phyloP scores from a whole-genome alignment of 92 coral and sea anemone species.

The Galaxea fascicularis region DNA sequence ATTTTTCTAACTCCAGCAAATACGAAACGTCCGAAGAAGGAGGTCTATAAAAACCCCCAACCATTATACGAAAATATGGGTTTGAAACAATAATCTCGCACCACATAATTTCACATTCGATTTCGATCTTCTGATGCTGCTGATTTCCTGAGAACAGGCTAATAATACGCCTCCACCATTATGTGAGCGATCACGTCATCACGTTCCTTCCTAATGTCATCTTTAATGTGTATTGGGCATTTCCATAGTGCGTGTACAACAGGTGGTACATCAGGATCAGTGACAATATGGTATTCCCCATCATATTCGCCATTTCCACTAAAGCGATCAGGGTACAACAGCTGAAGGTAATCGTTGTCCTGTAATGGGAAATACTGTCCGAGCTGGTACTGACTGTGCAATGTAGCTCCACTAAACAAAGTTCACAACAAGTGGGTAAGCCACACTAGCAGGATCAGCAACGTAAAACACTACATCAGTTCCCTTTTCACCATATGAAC shows the following conservation, averaged over 20 bases:
- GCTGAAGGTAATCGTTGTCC: slow-evolving; percentile 6
- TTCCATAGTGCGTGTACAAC: slow-evolving; percentile 52
- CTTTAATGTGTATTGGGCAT: slow-evolving; percentile 21
- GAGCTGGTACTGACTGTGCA: slow-evolving; percentile 11
- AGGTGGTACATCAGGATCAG: slow-evolving; percentile 50
- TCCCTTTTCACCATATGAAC: slow-evolving; percentile 29
- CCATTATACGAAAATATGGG: slow-evolving; percentile 38
- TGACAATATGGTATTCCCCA: slow-evolving; percentile 38
- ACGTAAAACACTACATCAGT: slow-evolving; percentile 50
- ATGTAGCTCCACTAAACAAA: slow-evolving; percentile 35
- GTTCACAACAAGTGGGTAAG: slow-evolving; percentile 43
- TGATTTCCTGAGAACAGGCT: slow-evolving; percentile 18
- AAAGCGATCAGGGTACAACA: slow-evolving; percentile 20
- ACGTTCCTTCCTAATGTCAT: slow-evolving; percentile 36
- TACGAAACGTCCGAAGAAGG: slow-evolving; percentile 38
- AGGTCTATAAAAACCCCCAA: slow-evolving; percentile 66
- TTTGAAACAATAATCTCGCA: slow-evolving; percentile 43
- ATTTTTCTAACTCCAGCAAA: slow-evolving; percentile 51
- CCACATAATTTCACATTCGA: slow-evolving; percentile 62
- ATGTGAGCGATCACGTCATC: slow-evolving; percentile 26
- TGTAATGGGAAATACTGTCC: neutral
- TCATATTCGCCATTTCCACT: slow-evolving; percentile 46
- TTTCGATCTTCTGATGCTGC: slow-evolving; percentile 32
- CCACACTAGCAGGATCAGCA: slow-evolving; percentile 41
- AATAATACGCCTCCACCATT: slow-evolving; percentile 42